These are phyloP conservation scores for Cossypha dichroa DNA, from an alignment of 2,797 vertebrate genomes.

Conservation along the genomic window DNA sequence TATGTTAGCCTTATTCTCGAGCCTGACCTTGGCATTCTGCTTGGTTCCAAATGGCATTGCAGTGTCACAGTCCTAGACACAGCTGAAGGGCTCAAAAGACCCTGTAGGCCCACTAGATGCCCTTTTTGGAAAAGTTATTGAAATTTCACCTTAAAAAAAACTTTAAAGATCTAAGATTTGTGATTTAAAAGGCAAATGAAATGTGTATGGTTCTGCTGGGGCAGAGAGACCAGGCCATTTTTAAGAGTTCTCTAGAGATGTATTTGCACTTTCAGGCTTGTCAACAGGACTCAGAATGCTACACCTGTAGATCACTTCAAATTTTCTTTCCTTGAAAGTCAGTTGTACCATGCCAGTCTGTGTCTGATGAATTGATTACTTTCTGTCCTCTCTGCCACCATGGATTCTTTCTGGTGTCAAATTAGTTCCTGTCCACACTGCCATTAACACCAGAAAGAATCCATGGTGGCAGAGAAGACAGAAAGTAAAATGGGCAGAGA, in stretches of 20 bases:
- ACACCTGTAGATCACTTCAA: background rate
- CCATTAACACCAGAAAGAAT: background rate
- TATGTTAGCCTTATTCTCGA: background rate
- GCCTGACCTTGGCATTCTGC: background rate
- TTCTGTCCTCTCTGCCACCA: background rate
- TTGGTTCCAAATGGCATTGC: background rate
- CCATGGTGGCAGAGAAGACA: background rate
- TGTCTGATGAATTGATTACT: background rate
- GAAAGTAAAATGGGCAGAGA: background rate
- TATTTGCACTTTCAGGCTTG: background rate
- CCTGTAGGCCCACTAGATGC: background rate
- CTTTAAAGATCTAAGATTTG: background rate
- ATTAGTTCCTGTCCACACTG: no score
- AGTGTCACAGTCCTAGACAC: background rate
- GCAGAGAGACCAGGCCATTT: background rate
- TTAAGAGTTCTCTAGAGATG: background rate
- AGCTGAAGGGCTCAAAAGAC: background rate
- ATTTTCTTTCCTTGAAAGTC: background rate
- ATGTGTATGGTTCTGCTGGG: background rate
- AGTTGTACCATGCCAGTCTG: background rate
- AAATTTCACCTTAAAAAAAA: background rate
- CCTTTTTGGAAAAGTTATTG: background rate
- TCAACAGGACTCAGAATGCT: background rate
- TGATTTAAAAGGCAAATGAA: background rate
- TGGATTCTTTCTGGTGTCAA: no score